A percentile compares a stretch with the other conserved stretches of the same genome.
phyloP scores from a whole-genome alignment of 2,888 invertebrate genomes.

The Mallateleia sp. region DNA sequence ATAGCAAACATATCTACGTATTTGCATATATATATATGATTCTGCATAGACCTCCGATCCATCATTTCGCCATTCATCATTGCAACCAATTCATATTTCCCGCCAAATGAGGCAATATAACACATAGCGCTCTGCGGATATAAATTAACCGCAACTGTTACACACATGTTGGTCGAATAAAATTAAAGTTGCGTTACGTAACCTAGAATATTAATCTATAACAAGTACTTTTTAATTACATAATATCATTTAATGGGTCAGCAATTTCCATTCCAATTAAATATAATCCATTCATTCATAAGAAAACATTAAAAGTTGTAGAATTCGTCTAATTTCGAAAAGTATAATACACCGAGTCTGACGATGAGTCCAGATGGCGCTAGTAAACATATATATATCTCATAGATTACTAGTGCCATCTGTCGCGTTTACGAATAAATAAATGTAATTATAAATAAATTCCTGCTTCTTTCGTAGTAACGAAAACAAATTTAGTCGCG shows the following conservation, averaged over 20 bases:
- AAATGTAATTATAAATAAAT: no score
- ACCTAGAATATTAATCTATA: slow-evolving; percentile 24
- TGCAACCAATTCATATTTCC: slow-evolving; percentile 59
- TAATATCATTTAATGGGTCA: slow-evolving; percentile 9
- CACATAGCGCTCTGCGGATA: slow-evolving; percentile 53
- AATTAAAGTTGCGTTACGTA: slow-evolving; percentile 34
- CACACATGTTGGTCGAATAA: slow-evolving; percentile 46
- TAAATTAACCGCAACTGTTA: slow-evolving; percentile 66
- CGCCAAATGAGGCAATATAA: slow-evolving; percentile 65
- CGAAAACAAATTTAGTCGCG: no score
- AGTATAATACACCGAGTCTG: no score
- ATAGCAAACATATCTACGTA: neutral
- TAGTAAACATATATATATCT: no score
- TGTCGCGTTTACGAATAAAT: no score
- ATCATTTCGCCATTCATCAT: slow-evolving; percentile 65
- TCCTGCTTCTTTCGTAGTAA: no score
- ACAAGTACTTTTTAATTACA: neutral
- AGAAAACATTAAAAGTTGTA: no score
- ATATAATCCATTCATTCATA: no score
- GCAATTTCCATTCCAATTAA: no score
- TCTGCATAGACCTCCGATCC: slow-evolving; percentile 27
- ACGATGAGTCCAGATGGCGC: no score
- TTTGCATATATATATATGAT: slow-evolving; percentile 4
- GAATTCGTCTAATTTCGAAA: no score
- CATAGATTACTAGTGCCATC: no score